Base-by-base conservation (phyloP, 2,113 vertebrate species). In the Speoplatyrhinus poulsoni region DNA sequence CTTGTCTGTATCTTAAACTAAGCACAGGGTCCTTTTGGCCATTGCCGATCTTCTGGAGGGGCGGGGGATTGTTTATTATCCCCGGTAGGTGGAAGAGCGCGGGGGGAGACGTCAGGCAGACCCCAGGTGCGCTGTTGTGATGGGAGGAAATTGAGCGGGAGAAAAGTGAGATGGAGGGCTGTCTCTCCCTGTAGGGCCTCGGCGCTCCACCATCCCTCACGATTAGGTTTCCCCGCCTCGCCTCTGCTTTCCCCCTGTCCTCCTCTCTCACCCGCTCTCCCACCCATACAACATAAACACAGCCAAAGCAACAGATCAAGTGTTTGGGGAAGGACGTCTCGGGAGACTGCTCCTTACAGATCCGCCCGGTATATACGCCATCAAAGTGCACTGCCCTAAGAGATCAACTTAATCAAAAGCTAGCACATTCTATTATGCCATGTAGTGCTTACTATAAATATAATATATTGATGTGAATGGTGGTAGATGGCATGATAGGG, bases 131-230 rank as follows among this genome's bases (percentile, higher is more conserved):
- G 74, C 66, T 57, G 69, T 79, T 48, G 69, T 81, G 75, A 85
- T 85, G 79, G 64, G 76, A 88, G 88, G 87, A 91, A 91, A 92
- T 92, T 92, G 90, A 91, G 85, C 87, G 77, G 63, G 67, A 85
- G 80, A 87, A 91, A 91, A 93, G 90, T 91, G 90, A 91, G 92
- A 92, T 89, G 79, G 92, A 92, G 87, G 63, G 80, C 76, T 89
- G 87, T 87, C 85, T 85, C 78, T 82, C 81, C 84, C 73, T 62
- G 69, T 75, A 78, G 75, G 72, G 80, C 75, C 7, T 67, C 65
- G 53, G 74, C 77, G 68, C 62, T 3, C 19, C 82, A 62, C 77
- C 76, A 89, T 90, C 81, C 84, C 62, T 89, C 72, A 72, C 86
- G 76, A 92, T 91, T 90, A 90, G 70, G 78, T 83, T 74, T 73